Evolutionary conservation across 2,888 invertebrate species (phyloP), one percentile per base, ranked within the genome.

Genomic region (Glyphotaelius pellucidus): DNA sequence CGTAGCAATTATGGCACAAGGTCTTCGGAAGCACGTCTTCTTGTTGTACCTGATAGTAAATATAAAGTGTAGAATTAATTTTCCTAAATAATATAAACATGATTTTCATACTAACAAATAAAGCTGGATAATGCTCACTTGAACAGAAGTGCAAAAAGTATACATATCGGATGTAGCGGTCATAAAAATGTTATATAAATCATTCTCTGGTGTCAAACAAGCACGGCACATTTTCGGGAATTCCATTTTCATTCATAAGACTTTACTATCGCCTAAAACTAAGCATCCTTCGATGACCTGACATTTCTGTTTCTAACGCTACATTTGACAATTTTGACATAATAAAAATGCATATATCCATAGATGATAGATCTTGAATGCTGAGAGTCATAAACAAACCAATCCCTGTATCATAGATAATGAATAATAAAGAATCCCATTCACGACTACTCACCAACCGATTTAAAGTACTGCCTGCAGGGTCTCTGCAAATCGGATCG

Each of bases 61-160:
- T 19, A 67, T 67, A 67, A 67, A 25, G 25, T 67, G 25, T 67
- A 7, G 1, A n/a, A 67, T 67, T n/a, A 5, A 67, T 67, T 67
- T n/a, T 67, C 67, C 67, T 67, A 67, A 67, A 67, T 67, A 67
- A n/a, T 67, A n/a, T 67, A 67, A 67, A 67, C 9, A 67, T 9
- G 25, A 25, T 25, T 25, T n/a, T 67, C 67, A 67, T 7, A 7
- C 15, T 47, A 47, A 47, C 47, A 47, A 67, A 67, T 67, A 87
- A 31, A 19, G 52, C 7, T 32, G 19, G 47, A 87, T 30, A 38
- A 86, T 42, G 3, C 38, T 79, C 92, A 96, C 96, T 95, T 96
- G 94, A 67, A 96, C 93, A 19, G 96, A 95, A 90, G 96, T 96
- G 93, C 96, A 96, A 94, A 95, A 96, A 86, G 93, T 94, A 94